phyloP scores from a whole-genome alignment of 2,888 invertebrate genomes.

The Stenolophus ochropezus region DNA sequence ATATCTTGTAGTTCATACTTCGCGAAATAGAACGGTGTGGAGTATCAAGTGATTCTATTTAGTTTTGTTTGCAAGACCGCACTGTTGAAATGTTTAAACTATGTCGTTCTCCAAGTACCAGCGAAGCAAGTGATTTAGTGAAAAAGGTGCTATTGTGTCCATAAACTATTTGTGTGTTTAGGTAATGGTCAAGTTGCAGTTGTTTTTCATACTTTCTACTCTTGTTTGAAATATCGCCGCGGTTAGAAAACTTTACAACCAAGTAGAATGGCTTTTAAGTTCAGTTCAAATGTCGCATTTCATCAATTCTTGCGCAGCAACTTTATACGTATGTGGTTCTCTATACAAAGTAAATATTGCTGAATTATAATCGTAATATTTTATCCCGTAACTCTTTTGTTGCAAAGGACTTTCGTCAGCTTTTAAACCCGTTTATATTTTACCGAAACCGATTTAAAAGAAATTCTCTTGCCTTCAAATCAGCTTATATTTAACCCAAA shows the following conservation, averaged over 20 bases:
- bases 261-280: neutral
- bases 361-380: neutral
- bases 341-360: neutral
- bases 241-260: neutral
- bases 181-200: neutral
- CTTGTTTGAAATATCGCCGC: neutral
- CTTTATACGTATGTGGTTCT: neutral
- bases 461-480: too few species aligned
- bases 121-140: neutral
- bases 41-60: neutral
- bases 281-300: neutral
- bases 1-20: neutral
- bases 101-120: neutral
- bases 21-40: neutral
- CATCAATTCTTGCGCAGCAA: neutral
- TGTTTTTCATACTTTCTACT: neutral
- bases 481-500: too few species aligned
- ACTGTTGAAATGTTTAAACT: conserved; percentile 17
- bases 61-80: neutral
- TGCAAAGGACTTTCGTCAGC: too few species aligned
- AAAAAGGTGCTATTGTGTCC: conserved; percentile 9
- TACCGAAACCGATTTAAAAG: too few species aligned
- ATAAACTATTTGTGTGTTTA: conserved; percentile 22
- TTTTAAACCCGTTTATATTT: too few species aligned
- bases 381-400: too few species aligned